A percentile compares a stretch with the other conserved stretches of the same genome.
phyloP scores from a whole-genome alignment of 1,140 invertebrate genomes.

The Latrodectus geometricus region DNA sequence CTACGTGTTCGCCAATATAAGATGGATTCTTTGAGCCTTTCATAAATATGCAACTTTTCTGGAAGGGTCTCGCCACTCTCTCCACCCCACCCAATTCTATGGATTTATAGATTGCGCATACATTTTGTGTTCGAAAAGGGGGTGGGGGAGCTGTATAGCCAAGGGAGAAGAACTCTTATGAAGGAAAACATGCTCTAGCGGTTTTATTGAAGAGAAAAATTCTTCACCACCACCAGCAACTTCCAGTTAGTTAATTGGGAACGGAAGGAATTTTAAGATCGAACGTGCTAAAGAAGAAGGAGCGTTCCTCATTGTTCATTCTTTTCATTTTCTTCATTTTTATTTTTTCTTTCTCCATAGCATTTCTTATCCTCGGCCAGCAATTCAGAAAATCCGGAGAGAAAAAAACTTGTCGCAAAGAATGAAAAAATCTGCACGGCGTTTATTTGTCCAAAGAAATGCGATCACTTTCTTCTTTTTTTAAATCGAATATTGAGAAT shows the following conservation, averaged over 20 bases:
- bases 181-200: conserved; percentile 57
- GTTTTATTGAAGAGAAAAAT: conserved; percentile 55
- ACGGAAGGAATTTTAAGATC: conserved; percentile 45
- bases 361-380: too few species aligned
- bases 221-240: not conserved
- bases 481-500: too few species aligned
- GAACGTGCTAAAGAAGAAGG: conserved; percentile 31
- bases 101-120: conserved; percentile 62
- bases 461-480: too few species aligned
- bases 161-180: conserved; percentile 1
- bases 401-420: not conserved
- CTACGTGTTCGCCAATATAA: conserved; percentile 57
- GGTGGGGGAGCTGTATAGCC: not conserved
- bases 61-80: not conserved
- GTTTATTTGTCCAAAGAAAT: too few species aligned
- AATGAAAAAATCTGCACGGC: too few species aligned
- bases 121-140: conserved; percentile 31
- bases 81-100: conserved; percentile 37
- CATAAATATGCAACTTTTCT: conserved; percentile 62
- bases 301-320: not conserved
- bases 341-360: too few species aligned
- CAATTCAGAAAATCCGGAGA: not conserved
- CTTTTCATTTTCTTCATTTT: too few species aligned
- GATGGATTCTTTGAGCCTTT: conserved; percentile 61
- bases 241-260: conserved; percentile 41